Percentiles rank a stretch among this genome's conserved stretches.
Conservation (phyloP, 2,888 invertebrate species). For the Anorthoa munda region DNA sequence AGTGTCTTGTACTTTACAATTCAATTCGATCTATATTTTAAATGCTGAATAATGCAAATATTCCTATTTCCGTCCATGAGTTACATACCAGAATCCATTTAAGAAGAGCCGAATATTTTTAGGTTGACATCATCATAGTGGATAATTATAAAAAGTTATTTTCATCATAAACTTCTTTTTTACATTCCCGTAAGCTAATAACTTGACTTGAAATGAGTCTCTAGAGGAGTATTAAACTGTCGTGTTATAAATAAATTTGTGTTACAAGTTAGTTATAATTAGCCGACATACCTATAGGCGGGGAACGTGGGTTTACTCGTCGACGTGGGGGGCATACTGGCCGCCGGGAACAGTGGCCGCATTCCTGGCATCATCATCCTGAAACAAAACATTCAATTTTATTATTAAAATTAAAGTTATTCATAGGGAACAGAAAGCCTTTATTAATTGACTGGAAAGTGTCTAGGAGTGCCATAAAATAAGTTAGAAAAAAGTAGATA, state of each 20-base stretch:
- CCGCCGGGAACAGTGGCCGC: slow-evolving; percentile 96
- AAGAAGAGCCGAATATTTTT: not conserved
- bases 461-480: not conserved
- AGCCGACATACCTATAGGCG: slow-evolving; percentile 92
- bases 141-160: not conserved
- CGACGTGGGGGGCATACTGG: slow-evolving; percentile 92
- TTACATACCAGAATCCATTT: not conserved
- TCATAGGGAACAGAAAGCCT: no score
- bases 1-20: not conserved
- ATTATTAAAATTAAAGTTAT: no score
- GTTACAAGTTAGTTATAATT: slow-evolving; percentile 17
- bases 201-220: not conserved
- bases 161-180: not conserved
- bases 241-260: slow-evolving; percentile 1
- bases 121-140: not conserved
- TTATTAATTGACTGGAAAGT: not conserved
- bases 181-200: not conserved
- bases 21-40: slow-evolving; percentile 1
- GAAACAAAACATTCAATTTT: slow-evolving; percentile 40
- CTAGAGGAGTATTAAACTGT: not conserved
- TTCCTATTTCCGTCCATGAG: slow-evolving; percentile 4
- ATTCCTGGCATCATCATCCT: slow-evolving; percentile 90
- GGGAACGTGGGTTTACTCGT: slow-evolving; percentile 94
- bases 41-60: slow-evolving; percentile 10
- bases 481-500: not conserved